Percentiles rank a stretch among this genome's conserved stretches.
These are phyloP conservation scores for Brachyalestes nurse DNA, from an alignment of 2,797 vertebrate species.

Conservation along the genomic window DNA sequence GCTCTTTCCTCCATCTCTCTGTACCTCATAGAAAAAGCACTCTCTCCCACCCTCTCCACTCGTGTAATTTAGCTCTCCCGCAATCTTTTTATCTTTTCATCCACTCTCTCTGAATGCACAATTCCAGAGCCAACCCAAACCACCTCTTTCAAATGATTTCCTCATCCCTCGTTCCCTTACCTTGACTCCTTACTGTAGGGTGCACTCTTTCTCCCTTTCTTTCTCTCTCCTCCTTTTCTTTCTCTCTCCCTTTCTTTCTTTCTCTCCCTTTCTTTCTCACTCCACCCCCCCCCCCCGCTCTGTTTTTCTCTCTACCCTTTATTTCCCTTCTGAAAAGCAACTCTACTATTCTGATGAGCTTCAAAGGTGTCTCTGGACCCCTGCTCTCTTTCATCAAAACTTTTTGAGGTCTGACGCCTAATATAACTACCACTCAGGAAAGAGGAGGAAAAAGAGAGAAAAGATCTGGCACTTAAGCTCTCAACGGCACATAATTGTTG, in stretches of 20 bases:
- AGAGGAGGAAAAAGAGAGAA: not conserved
- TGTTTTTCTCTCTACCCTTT: not conserved
- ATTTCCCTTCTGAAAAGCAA: conserved; percentile 23
- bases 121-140: conserved; percentile 23
- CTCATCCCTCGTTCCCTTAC: conserved; percentile 19
- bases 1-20: not conserved
- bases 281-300: not conserved
- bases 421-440: conserved; percentile 50
- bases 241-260: conserved; percentile 21
- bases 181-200: conserved; percentile 11
- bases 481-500: conserved; percentile 65
- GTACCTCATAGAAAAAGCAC: conserved; percentile 33
- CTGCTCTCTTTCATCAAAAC: conserved; percentile 37
- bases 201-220: conserved; percentile 39
- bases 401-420: conserved; percentile 68
- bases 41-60: conserved; percentile 6
- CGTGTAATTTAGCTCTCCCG: conserved; percentile 38
- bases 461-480: conserved; percentile 59
- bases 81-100: conserved; percentile 32
- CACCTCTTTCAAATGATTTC: conserved; percentile 45
- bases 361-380: conserved; percentile 40
- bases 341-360: conserved; percentile 47
- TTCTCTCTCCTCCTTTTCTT: not conserved
- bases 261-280: too few relatives aligned
- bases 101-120: conserved; percentile 32